Evolutionary conservation across 2,113 vertebrate genomes (phyloP).

Genomic region (Leptobrachium leishanense): DNA sequence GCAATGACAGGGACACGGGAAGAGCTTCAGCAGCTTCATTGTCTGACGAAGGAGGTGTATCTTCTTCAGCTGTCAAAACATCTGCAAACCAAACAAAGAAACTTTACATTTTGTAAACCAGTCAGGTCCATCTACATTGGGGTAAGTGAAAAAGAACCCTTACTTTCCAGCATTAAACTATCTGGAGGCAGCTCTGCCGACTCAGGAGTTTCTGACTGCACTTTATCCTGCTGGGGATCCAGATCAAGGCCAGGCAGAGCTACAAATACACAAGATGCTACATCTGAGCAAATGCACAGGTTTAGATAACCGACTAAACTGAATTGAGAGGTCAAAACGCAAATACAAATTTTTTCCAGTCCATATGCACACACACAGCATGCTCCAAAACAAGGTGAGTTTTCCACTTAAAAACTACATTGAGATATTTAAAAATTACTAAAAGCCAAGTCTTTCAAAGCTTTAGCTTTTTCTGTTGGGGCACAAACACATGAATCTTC

Average conservation of each 20-base stretch:
- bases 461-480: no score
- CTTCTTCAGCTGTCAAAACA: conserved; percentile 20
- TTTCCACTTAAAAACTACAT: no score
- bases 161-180: not conserved
- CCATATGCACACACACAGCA: no score
- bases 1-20: not conserved
- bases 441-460: no score
- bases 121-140: not conserved
- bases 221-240: not conserved
- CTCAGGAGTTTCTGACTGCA: not conserved
- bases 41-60: conserved; percentile 24
- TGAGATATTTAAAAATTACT: no score
- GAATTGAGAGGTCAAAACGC: no score
- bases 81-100: not conserved
- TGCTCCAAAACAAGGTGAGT: no score
- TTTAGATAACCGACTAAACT: no score
- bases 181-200: not conserved
- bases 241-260: not conserved
- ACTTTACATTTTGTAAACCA: not conserved
- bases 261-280: not conserved
- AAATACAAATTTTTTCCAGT: no score
- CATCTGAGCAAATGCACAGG: not conserved
- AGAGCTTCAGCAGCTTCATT: not conserved
- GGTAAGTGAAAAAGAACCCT: not conserved
- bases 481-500: no score